These are phyloP conservation scores for Eledone cirrhosa DNA, from an alignment of 2,888 invertebrate species.

Conservation along the genomic window DNA sequence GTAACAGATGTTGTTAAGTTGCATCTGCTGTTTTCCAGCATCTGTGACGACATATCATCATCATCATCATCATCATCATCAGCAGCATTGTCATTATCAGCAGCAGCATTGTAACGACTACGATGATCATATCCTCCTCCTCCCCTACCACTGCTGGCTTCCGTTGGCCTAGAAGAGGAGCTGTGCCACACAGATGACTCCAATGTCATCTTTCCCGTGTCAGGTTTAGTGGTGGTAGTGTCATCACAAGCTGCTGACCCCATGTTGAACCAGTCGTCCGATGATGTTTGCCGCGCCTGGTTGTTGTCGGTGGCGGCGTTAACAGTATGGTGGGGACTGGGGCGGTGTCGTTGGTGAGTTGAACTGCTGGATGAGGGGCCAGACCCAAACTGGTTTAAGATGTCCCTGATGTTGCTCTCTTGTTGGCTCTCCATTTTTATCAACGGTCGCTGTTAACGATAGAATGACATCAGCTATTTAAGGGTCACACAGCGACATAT, in stretches of 20 bases:
- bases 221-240: too few relatives aligned
- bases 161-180: not conserved
- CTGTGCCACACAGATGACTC: too few relatives aligned
- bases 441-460: slow-evolving; percentile 42
- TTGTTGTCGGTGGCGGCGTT: slow-evolving; percentile 27
- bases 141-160: not conserved
- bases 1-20: slow-evolving; percentile 31
- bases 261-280: too few relatives aligned
- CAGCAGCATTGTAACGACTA: not conserved
- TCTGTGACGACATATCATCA: slow-evolving; percentile 33
- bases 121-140: not conserved
- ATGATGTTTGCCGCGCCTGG: not conserved
- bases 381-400: slow-evolving; percentile 41
- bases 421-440: slow-evolving; percentile 47
- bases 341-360: slow-evolving; percentile 36
- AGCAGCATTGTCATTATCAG: not conserved
- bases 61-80: slow-evolving; percentile 35
- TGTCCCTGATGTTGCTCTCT: slow-evolving; percentile 47
- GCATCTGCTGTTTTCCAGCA: not conserved
- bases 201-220: too few relatives aligned
- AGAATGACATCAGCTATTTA: too few relatives aligned
- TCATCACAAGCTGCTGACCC: too few relatives aligned
- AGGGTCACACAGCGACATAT: too few relatives aligned
- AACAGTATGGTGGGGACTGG: slow-evolving; percentile 34
- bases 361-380: slow-evolving; percentile 38